phyloP scores from a whole-genome alignment of 2,888 invertebrate species.

The Sinodicranocentrus sp. region DNA sequence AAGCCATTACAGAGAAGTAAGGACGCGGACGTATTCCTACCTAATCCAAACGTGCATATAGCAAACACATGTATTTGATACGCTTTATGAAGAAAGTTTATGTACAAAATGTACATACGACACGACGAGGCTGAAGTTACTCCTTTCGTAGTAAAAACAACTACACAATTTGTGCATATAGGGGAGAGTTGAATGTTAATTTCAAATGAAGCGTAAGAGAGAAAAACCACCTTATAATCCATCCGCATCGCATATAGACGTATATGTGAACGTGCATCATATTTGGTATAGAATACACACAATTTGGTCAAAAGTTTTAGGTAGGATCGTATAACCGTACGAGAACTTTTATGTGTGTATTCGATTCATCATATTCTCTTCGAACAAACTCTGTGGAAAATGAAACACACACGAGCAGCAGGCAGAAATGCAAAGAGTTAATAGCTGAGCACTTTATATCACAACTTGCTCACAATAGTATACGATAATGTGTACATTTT shows the following conservation, averaged over 20 bases:
- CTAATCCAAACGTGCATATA: too few species aligned
- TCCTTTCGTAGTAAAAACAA: too few species aligned
- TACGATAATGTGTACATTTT: too few species aligned
- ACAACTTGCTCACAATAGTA: too few species aligned
- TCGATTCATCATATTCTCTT: neutral
- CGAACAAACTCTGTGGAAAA: neutral
- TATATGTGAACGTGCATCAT: neutral
- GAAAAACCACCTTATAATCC: conserved; percentile 51
- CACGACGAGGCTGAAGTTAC: too few species aligned
- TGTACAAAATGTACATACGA: too few species aligned
- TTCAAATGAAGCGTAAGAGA: conserved; percentile 4
- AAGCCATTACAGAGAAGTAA: too few species aligned
- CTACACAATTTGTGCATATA: conserved; percentile 4
- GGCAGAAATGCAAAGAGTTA: neutral
- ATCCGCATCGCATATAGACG: neutral
- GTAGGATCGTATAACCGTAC: neutral
- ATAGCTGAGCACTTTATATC: neutral
- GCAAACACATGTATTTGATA: too few species aligned
- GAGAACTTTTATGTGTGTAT: neutral
- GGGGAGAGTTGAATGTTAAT: conserved; percentile 6
- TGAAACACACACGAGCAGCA: conserved; percentile 3
- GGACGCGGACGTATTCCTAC: too few species aligned
- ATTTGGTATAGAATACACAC: neutral
- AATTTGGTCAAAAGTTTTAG: neutral
- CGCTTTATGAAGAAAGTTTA: too few species aligned